Evolutionary conservation across 2,797 vertebrate species (phyloP).

Genomic region (Alca torda): DNA sequence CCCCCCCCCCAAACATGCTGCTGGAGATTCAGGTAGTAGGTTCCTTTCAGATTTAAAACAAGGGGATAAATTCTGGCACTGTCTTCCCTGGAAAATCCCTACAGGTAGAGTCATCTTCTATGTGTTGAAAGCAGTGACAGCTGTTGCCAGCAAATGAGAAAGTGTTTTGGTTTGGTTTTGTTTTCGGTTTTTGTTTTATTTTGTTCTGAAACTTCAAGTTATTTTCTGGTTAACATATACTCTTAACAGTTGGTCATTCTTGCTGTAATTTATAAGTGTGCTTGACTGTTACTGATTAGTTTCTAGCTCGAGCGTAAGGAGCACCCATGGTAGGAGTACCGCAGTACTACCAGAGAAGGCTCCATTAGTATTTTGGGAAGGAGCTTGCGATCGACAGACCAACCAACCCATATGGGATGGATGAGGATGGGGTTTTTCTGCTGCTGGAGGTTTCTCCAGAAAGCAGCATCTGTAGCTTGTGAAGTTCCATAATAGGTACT

Average conservation of each 20-base stretch:
- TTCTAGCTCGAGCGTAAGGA: not conserved
- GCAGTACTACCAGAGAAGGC: not conserved
- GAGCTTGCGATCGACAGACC: not conserved
- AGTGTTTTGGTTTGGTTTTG: not conserved
- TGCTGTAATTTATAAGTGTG: not conserved
- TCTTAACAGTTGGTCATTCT: not conserved
- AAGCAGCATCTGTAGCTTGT: not conserved
- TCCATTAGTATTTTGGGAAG: not conserved
- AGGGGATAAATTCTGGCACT: not conserved
- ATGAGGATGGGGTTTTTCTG: accelerated
- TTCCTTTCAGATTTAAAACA: not conserved
- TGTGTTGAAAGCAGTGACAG: not conserved
- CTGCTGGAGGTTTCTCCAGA: not conserved
- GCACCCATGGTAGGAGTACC: not conserved
- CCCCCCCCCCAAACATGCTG: accelerated
- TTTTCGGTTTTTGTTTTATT: not conserved
- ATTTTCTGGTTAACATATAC: not conserved
- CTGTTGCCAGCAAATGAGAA: not conserved
- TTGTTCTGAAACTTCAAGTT: not conserved
- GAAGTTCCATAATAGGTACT: not conserved
- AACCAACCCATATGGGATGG: accelerated
- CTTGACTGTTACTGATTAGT: not conserved
- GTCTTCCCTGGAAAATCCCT: not conserved
- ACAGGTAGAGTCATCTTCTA: accelerated
- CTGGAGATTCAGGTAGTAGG: not conserved